Percentiles rank a stretch among this genome's conserved stretches.
These are phyloP conservation scores for Xanthorhoe designata DNA, from an alignment of 2,888 invertebrate genomes.

Conservation along the genomic window DNA sequence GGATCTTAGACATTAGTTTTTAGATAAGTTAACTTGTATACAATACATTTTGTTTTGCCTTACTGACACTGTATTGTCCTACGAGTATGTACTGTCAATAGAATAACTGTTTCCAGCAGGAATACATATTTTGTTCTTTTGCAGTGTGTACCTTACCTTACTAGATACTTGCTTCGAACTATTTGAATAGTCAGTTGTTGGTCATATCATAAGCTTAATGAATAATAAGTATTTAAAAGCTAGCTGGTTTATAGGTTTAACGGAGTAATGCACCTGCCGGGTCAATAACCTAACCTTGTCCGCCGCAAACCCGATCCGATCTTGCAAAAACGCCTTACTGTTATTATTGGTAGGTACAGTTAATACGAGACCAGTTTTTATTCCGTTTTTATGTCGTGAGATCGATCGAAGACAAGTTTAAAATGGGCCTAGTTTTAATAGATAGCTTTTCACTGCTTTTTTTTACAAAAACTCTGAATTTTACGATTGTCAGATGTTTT, in stretches of 20 bases:
- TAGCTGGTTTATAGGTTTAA: slow-evolving; percentile 39
- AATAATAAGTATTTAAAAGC: slow-evolving; percentile 30
- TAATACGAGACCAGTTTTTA: slow-evolving; percentile 41
- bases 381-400: slow-evolving; percentile 27
- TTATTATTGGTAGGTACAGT: slow-evolving; percentile 55
- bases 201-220: no score
- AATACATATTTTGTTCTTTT: no score
- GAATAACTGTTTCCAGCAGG: no score
- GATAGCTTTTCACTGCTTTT: slow-evolving; percentile 5
- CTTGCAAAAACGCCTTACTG: slow-evolving; percentile 68
- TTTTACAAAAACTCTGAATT: not conserved
- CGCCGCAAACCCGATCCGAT: slow-evolving; percentile 54
- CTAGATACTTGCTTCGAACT: not conserved
- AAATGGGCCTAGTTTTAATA: slow-evolving; percentile 23
- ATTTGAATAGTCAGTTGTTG: not conserved
- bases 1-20: no score
- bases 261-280: slow-evolving; percentile 54
- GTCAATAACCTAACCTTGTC: slow-evolving; percentile 59
- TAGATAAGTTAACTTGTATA: no score
- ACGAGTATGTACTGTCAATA: no score
- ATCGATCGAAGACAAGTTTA: slow-evolving; percentile 20
- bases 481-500: no score
- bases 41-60: no score
- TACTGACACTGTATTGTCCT: no score
- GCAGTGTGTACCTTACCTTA: no score